Conservation (phyloP, 2,113 vertebrate genomes). For the Ceyx cyanopectus region DNA sequence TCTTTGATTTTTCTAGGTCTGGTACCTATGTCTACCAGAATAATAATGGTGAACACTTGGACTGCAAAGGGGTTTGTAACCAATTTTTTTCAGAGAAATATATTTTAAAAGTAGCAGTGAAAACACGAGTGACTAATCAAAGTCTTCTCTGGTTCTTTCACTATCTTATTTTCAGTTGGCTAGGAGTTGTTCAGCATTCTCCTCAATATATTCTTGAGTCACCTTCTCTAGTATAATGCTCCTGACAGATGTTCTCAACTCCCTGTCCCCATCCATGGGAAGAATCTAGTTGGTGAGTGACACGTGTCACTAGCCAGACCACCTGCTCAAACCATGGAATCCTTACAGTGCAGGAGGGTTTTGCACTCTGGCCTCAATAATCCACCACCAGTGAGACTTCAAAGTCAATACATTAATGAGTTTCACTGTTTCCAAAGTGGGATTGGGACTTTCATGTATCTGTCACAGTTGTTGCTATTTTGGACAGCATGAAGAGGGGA, state of each 20-base stretch:
- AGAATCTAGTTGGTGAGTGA: not conserved
- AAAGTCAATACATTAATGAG: not conserved
- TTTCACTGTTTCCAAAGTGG: not conserved
- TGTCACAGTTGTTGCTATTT: not conserved
- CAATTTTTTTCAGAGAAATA: not conserved
- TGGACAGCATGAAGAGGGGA: not conserved
- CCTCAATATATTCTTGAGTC: not conserved
- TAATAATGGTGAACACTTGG: not conserved
- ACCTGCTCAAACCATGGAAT: not conserved
- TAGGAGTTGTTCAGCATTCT: not conserved
- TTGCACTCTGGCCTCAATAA: not conserved
- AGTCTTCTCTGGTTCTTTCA: not conserved
- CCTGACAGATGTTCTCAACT: not conserved
- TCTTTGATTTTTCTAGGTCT: not conserved
- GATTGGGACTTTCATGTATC: not conserved
- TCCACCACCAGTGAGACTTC: not conserved
- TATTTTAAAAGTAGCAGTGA: not conserved
- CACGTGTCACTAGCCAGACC: not conserved
- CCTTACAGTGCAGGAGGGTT: not conserved
- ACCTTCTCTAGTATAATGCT: not conserved
- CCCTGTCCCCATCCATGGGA: not conserved
- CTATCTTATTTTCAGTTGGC: not conserved
- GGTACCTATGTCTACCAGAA: not conserved
- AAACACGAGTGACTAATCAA: not conserved
- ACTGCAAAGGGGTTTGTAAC: not conserved